Evolutionary conservation across 2,113 vertebrate species (phyloP), one percentile per base, ranked within the genome.

Genomic region (Pollachius pollachius): DNA sequence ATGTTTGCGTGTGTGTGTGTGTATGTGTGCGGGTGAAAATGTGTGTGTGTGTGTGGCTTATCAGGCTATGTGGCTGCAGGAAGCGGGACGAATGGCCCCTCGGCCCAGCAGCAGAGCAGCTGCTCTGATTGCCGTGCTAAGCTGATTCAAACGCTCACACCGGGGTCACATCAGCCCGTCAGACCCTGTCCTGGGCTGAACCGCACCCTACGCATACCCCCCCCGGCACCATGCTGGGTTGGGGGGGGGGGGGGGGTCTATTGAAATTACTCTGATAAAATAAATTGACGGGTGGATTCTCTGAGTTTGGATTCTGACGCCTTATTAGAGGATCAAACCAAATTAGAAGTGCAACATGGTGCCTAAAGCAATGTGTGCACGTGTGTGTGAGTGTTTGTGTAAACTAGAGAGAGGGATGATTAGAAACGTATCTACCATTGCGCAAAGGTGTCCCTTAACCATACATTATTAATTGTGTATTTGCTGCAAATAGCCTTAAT

Each of bases 131-230:
- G 74, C 68, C 34, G 72, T 59, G 30, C 76, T 78, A 84, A 84
- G 76, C 76, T 74, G 76, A 84, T 81, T 80, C 8, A 84, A 81
- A 81, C 67, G 70, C 72, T 68, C 76, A 75, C 78, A 75, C 75
- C 73, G 60, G 61, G 74, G 70, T 77, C 72, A 62, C 80, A 77
- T 80, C 68, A n/a, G 71, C 75, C 77, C 13, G 59, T 76, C 65
- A 19, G 19, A 74, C 65, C n/a, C 18, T 21, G 72, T 79, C 78
- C 68, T 64, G 64, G 2, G 0, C 34, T 77, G 72, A 78, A 54
- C 73, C n/a, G 52, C 17, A 23, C 67, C 78, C 64, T 75, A 34
- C 81, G 62, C 69, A 68, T 13, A 62, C 41, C 11, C 8, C 5
- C 11, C 41, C 41, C 41, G 0, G 1, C 41, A 1, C 41, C 41